Percentiles rank a stretch among this genome's conserved stretches.
Evolutionary conservation across 2,113 vertebrate genomes (phyloP).

Genomic region (Phodopus roborovskii): DNA sequence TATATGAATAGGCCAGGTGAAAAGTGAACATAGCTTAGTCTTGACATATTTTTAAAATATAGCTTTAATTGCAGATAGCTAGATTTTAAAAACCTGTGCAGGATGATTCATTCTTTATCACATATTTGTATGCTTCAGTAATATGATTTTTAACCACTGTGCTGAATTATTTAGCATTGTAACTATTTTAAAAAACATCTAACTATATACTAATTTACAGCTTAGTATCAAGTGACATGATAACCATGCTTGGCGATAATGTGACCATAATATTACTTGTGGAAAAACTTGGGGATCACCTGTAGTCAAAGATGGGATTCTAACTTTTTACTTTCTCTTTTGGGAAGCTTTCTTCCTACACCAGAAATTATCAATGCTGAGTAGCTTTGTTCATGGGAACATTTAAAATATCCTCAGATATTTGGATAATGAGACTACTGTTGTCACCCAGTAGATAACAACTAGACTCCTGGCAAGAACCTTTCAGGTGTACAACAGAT

Average conservation of each 20-base stretch:
- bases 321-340: neutral
- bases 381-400: neutral
- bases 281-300: neutral
- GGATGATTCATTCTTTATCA: neutral
- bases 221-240: neutral
- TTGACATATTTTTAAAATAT: neutral
- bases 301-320: neutral
- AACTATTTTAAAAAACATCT: neutral
- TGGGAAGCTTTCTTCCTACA: neutral
- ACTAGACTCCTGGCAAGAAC: neutral
- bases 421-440: neutral
- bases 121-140: neutral
- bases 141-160: neutral
- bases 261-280: neutral
- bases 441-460: neutral
- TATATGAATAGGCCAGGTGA: neutral
- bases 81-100: neutral
- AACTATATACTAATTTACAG: neutral
- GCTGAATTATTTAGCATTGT: neutral
- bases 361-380: neutral
- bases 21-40: neutral
- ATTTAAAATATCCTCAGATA: neutral
- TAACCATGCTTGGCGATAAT: neutral
- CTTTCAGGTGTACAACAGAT: neutral
- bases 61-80: constrained; percentile 1